phyloP scores from a whole-genome alignment of 2,113 vertebrate genomes.

The Upupa epops region DNA sequence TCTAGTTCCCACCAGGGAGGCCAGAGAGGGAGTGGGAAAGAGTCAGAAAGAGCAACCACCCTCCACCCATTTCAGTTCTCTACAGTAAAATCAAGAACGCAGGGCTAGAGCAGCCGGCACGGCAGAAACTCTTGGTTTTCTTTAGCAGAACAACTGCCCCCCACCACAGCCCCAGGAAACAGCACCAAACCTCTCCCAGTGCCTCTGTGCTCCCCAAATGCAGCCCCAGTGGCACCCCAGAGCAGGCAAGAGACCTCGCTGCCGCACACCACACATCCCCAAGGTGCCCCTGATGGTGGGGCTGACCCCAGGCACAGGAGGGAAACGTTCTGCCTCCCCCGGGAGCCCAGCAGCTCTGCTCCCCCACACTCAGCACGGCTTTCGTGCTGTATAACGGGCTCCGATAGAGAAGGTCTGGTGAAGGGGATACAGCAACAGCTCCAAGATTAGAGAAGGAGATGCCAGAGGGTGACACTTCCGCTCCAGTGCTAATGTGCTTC shows the following conservation, averaged over 20 bases:
- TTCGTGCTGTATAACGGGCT: background rate
- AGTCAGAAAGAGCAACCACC: background rate
- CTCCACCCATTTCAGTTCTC: background rate
- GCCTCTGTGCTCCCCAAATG: background rate
- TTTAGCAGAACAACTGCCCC: background rate
- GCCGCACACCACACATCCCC: background rate
- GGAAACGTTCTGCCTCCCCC: background rate
- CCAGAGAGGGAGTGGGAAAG: background rate
- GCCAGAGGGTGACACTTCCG: conserved; percentile 68
- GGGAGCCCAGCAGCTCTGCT: background rate
- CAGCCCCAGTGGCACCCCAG: fast-evolving
- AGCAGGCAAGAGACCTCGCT: background rate
- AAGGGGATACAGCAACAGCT: background rate
- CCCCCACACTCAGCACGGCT: background rate
- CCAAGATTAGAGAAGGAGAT: conserved; percentile 43
- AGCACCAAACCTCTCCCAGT: background rate
- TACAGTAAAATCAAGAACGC: fast-evolving
- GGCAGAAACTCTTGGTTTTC: background rate
- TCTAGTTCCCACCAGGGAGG: background rate
- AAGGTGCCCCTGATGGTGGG: fast-evolving
- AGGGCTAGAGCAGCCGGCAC: background rate
- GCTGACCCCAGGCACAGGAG: background rate
- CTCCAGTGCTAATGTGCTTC: conserved; percentile 28
- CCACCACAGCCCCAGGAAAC: fast-evolving
- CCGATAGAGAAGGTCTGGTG: conserved; percentile 30